phyloP scores from a whole-genome alignment of 2,888 invertebrate species.

The Erebia palarica region DNA sequence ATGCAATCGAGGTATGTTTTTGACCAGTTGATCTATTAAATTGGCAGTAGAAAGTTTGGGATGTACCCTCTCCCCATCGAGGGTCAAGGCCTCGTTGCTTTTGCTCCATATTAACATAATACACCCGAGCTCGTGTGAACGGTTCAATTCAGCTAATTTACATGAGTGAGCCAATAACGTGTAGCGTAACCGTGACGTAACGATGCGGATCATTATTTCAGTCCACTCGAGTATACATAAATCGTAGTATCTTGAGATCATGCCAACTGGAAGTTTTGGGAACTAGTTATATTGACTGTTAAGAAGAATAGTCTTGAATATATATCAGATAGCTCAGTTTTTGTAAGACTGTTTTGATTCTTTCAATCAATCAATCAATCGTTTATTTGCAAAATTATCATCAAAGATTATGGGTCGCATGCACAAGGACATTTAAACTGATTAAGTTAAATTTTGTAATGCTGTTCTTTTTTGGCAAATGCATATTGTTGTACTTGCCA shows the following conservation, averaged over 20 bases:
- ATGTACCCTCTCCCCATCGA: not conserved
- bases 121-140: slow-evolving; percentile 14
- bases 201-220: slow-evolving; percentile 17
- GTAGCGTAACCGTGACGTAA: slow-evolving; percentile 25
- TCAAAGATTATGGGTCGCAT: too few relatives aligned
- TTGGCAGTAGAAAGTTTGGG: not conserved
- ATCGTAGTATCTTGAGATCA: not conserved
- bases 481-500: too few relatives aligned
- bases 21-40: not conserved
- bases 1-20: not conserved
- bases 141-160: slow-evolving; percentile 34
- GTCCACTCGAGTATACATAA: not conserved
- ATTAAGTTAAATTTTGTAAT: too few relatives aligned
- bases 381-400: too few relatives aligned
- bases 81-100: not conserved
- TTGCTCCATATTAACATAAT: slow-evolving; percentile 3
- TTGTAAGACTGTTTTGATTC: too few relatives aligned
- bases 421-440: too few relatives aligned
- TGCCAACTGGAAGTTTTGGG: too few relatives aligned
- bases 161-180: slow-evolving; percentile 34
- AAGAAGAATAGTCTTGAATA: too few relatives aligned
- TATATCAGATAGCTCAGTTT: too few relatives aligned
- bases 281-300: too few relatives aligned
- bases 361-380: too few relatives aligned
- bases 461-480: too few relatives aligned